phyloP scores from a whole-genome alignment of 2,113 vertebrate genomes.

The Neolamprologus sp. region DNA sequence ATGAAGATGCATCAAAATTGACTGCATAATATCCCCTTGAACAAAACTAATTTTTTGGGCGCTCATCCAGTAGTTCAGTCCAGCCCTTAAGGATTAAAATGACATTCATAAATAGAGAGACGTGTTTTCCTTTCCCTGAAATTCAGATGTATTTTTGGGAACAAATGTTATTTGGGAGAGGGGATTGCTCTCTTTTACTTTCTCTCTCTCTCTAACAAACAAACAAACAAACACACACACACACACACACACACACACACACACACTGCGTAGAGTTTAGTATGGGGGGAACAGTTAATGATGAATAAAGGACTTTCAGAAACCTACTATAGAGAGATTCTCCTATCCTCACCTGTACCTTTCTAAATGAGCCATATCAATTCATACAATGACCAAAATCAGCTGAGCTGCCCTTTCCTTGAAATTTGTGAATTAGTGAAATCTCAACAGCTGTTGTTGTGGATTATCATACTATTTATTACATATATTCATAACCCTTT shows the following conservation, averaged over 20 bases:
- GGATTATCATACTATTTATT: neutral
- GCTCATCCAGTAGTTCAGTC: neutral
- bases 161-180: neutral
- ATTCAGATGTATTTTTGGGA: neutral
- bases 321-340: neutral
- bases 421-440: neutral
- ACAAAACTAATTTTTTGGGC: neutral
- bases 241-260: neutral
- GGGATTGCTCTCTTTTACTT: neutral
- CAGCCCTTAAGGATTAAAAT: neutral
- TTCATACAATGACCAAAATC: neutral
- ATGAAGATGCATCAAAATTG: neutral
- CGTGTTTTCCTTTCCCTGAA: neutral
- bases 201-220: neutral
- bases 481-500: neutral
- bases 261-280: neutral
- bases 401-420: neutral
- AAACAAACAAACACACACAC: fast-evolving
- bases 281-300: neutral
- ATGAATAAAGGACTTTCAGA: neutral
- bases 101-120: neutral
- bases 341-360: neutral
- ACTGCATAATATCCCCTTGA: neutral
- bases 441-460: neutral
- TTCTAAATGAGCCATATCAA: neutral